Conservation (phyloP, 2,113 vertebrate species). For the Psephotus haematonotus region DNA sequence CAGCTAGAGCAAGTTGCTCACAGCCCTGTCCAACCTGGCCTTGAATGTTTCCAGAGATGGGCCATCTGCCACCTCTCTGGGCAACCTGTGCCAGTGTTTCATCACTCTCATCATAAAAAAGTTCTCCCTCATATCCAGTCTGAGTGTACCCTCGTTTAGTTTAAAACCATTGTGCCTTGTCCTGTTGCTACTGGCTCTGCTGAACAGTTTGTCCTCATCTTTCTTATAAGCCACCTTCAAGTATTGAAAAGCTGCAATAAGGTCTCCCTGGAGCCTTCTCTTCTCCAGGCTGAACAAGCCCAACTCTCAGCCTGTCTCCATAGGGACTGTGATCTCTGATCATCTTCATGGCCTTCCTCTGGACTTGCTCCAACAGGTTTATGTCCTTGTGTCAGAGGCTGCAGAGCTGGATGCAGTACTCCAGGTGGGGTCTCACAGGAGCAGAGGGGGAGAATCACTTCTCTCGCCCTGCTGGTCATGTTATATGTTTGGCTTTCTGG, state of each 20-base stretch:
- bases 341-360: neutral
- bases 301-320: neutral
- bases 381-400: neutral
- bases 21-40: neutral
- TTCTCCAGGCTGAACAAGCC: neutral
- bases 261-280: neutral
- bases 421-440: neutral
- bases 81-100: neutral
- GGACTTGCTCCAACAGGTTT: neutral
- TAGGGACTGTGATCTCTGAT: neutral
- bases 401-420: neutral
- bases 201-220: neutral
- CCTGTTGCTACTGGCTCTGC: neutral
- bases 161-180: neutral
- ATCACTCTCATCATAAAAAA: neutral
- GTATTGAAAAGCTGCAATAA: neutral
- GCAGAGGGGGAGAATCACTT: neutral
- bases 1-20: neutral
- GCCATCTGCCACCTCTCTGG: neutral
- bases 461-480: neutral
- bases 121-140: neutral
- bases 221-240: neutral
- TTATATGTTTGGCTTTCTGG: neutral
- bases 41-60: neutral
- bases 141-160: neutral